These are phyloP conservation scores for Lapara coniferarum DNA, from an alignment of 2,888 invertebrate species.

Conservation along the genomic window DNA sequence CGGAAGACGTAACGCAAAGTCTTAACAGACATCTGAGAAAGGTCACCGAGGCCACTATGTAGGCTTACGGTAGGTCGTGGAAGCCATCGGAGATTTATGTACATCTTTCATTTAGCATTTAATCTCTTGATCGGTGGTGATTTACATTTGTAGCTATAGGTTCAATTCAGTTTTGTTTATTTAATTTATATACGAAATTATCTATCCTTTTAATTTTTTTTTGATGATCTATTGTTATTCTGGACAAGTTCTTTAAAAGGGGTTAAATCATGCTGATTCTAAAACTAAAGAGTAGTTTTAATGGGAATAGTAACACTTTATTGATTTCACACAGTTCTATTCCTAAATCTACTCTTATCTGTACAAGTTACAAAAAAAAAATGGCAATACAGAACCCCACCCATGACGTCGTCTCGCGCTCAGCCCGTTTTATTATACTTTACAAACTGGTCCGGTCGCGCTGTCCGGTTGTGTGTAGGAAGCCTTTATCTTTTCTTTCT, in stretches of 20 bases:
- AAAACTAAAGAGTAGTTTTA: too few relatives aligned
- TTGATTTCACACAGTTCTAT: neutral
- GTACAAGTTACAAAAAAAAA: neutral
- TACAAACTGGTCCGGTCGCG: slow-evolving; percentile 47
- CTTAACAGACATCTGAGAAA: slow-evolving; percentile 18
- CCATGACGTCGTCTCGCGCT: neutral
- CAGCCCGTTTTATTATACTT: slow-evolving; percentile 51
- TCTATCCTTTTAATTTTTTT: neutral
- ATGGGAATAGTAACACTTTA: too few relatives aligned
- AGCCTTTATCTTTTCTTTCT: slow-evolving; percentile 41
- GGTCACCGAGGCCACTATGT: slow-evolving; percentile 2
- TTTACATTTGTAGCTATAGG: too few relatives aligned
- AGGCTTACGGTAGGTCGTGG: slow-evolving; percentile 37
- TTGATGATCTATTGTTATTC: too few relatives aligned
- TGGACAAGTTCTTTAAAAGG: too few relatives aligned
- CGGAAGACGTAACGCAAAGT: neutral
- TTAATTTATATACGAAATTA: neutral
- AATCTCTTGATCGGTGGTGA: neutral
- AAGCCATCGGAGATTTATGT: slow-evolving; percentile 1
- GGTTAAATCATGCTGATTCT: too few relatives aligned
- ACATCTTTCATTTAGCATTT: neutral
- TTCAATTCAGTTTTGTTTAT: neutral
- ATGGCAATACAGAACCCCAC: neutral
- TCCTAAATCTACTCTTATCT: neutral
- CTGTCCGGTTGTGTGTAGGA: slow-evolving; percentile 19